These are phyloP conservation scores for Ochropacha duplaris DNA, from an alignment of 2,888 invertebrate species.

Conservation along the genomic window DNA sequence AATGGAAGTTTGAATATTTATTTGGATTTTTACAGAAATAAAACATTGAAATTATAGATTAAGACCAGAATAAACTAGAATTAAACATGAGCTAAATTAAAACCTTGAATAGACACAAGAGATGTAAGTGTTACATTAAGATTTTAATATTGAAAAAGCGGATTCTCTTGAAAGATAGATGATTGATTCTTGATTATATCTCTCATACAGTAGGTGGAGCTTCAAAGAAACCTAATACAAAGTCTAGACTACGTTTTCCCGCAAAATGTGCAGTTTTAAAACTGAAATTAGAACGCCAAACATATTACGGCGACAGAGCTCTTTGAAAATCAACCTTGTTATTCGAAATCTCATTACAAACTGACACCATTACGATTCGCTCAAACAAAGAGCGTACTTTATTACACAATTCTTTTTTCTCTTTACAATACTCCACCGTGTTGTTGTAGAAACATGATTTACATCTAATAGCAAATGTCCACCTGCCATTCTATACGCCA, in stretches of 20 bases:
- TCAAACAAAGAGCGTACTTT: conserved; percentile 4
- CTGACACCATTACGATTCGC: neutral
- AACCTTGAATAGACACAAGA: too few relatives aligned
- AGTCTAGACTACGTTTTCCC: neutral
- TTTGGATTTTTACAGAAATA: too few relatives aligned
- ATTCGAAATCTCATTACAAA: conserved; percentile 3
- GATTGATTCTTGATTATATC: neutral
- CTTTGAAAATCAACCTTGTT: conserved; percentile 1
- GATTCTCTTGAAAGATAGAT: too few relatives aligned
- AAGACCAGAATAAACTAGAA: too few relatives aligned
- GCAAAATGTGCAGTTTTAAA: neutral
- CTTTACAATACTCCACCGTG: conserved; percentile 12
- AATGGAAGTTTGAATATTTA: neutral
- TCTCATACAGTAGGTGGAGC: neutral
- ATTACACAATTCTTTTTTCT: conserved; percentile 6
- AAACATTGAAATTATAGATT: too few relatives aligned
- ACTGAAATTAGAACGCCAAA: neutral
- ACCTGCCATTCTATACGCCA: conserved; percentile 43
- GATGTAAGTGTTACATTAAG: too few relatives aligned
- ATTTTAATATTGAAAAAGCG: too few relatives aligned
- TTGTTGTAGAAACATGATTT: conserved; percentile 42
- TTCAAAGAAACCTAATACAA: neutral
- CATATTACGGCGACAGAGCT: neutral
- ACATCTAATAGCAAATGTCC: conserved; percentile 47
- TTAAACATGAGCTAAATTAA: too few relatives aligned